Evolutionary conservation across 2,888 invertebrate species (phyloP).

Genomic region (Drosophila infuscata): DNA sequence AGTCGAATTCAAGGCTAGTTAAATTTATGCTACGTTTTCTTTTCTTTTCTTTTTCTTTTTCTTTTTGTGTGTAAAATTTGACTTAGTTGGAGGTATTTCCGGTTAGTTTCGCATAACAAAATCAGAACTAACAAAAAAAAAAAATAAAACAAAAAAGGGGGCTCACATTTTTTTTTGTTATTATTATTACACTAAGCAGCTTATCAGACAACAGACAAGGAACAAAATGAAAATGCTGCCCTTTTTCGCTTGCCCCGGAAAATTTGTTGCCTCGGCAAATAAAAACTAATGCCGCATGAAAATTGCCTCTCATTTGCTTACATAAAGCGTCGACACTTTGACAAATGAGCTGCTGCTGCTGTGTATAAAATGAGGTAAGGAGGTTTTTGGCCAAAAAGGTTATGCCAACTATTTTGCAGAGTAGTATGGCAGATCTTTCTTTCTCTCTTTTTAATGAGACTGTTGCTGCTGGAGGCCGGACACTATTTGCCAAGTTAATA

Average conservation of each 20-base stretch:
- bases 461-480: slow-evolving; percentile 16
- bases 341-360: slow-evolving; percentile 60
- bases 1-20: slow-evolving; percentile 77
- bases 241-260: slow-evolving; percentile 25
- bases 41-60: slow-evolving; percentile 32
- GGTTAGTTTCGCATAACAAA: slow-evolving; percentile 41
- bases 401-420: neutral
- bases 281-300: slow-evolving; percentile 67
- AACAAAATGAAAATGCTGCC: slow-evolving; percentile 42
- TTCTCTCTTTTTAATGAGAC: slow-evolving; percentile 14
- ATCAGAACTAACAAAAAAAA: neutral
- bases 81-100: slow-evolving; percentile 71
- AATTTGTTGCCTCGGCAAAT: slow-evolving; percentile 57
- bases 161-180: slow-evolving; percentile 2
- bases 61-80: slow-evolving; percentile 52
- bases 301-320: slow-evolving; percentile 65
- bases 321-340: slow-evolving; percentile 58
- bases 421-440: slow-evolving; percentile 1
- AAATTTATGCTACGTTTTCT: slow-evolving; percentile 65
- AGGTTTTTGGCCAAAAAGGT: slow-evolving; percentile 16
- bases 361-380: neutral
- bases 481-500: slow-evolving; percentile 37
- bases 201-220: slow-evolving; percentile 37
- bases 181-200: slow-evolving; percentile 41
- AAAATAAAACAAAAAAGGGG: neutral